Evolutionary conservation across 37 sponge, comb jelly and placozoan species (phyloP), one percentile per base, ranked within the genome.

Genomic region (Oscarella lobularis): DNA sequence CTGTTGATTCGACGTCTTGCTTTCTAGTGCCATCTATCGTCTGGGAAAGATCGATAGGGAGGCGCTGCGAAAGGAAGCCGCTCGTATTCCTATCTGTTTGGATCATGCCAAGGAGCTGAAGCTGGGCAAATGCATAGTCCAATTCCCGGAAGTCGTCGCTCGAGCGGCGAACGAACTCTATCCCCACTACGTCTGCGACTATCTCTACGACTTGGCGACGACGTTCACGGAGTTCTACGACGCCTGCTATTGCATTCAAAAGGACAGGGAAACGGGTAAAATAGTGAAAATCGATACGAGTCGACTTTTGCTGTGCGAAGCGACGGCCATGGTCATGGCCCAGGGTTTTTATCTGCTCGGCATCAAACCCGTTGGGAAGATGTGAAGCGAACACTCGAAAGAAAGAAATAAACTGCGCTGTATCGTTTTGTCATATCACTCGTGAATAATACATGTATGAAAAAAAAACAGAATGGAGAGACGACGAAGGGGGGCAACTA

Each of bases 161-260:
- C 76, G 85, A 6, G 35, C 82, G 33, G 3, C 79, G 32, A 84
- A 85, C 0, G 80, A 90, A 39, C 85, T 96, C 2, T 76, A 37
- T 68, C 91, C 89, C 4, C 98, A 96, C 81, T 33, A 66, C 0
- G 79, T 96, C 38, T 96, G 98, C 48, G 91, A 96, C 66, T 92
- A 93, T 75, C 66, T 86, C 33, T 96, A 96, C 66, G 98, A 96
- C 38, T 75, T 96, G 38, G 87, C 87, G 39, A 86, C 87, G 1
- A 85, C 80, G 0, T 92, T 96, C 75, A 87, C 91, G 5, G 91
- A 90, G 48, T 96, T 96, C 81, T 96, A 96, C 70, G 98, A 96
- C 40, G 85, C 74, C 69, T 92, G 94, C 75, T 96, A 96, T 78
- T 96, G 98, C 80, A 87, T 96, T 1, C 85, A 92, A 83, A 92